Percentiles rank a stretch among this genome's conserved stretches.
Conservation (phyloP, 2,113 vertebrate genomes). For the Mus spicilegus region DNA sequence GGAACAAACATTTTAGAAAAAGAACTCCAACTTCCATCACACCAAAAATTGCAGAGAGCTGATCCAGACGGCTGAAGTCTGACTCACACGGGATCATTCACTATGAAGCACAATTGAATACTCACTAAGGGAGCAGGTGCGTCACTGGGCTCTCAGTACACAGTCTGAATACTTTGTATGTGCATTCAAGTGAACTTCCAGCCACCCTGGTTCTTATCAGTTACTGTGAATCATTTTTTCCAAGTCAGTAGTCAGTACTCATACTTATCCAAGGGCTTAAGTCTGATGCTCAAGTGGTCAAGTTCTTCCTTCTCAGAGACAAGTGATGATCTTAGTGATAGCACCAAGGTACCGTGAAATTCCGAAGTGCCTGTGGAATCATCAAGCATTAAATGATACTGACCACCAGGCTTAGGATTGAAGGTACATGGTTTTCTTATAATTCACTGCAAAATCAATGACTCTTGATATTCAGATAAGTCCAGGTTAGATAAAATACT, state of each 20-base stretch:
- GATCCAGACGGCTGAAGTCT: background rate
- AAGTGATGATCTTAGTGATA: conserved; percentile 1
- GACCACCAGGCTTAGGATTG: background rate
- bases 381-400: background rate
- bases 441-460: background rate
- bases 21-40: background rate
- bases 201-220: conserved; percentile 18
- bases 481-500: conserved; percentile 52
- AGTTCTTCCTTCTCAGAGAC: conserved; percentile 25
- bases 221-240: conserved; percentile 57
- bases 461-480: background rate
- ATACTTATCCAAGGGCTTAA: background rate
- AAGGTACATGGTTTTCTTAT: background rate
- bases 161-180: conserved; percentile 10
- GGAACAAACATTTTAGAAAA: conserved; percentile 24
- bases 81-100: background rate
- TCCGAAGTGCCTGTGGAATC: background rate
- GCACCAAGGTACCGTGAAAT: background rate
- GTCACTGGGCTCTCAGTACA: background rate
- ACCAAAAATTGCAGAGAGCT: background rate
- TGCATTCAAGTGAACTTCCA: background rate
- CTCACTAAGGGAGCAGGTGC: conserved; percentile 13
- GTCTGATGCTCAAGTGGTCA: background rate
- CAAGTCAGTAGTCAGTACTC: background rate
- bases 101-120: background rate